Evolutionary conservation across 2,888 invertebrate genomes (phyloP).

Genomic region (Spodoptera picta): DNA sequence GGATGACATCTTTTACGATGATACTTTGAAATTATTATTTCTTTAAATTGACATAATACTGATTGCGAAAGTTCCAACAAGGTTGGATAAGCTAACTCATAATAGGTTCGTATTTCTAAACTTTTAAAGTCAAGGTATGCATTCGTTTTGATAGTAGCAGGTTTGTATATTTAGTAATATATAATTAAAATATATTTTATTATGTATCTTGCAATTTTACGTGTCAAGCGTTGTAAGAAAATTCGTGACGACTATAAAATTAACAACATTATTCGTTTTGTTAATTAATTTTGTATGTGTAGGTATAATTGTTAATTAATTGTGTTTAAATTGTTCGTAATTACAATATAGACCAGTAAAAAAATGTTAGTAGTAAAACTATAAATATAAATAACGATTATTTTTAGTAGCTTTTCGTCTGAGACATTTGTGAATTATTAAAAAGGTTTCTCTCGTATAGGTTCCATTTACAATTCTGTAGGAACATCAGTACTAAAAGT

Average conservation of each 20-base stretch:
- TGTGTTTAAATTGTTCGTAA: no score
- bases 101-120: constrained; percentile 23
- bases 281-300: background rate
- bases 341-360: no score
- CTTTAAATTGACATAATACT: constrained; percentile 11
- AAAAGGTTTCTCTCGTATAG: no score
- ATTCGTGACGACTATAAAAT: background rate
- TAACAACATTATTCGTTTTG: background rate
- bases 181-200: constrained; percentile 8
- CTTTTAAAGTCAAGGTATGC: constrained; percentile 49
- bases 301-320: no score
- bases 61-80: constrained; percentile 51
- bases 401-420: no score
- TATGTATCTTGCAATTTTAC: constrained; percentile 25
- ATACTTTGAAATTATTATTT: constrained; percentile 5
- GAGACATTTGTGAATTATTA: no score
- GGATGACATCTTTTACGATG: background rate
- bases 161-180: constrained; percentile 25
- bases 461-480: no score
- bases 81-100: constrained; percentile 10
- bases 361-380: no score
- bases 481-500: no score
- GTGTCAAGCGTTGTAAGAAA: background rate
- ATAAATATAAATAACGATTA: no score
- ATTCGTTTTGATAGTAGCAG: constrained; percentile 41